Base-by-base conservation (phyloP, 2,113 vertebrate genomes). In the Trinectes maculatus region DNA sequence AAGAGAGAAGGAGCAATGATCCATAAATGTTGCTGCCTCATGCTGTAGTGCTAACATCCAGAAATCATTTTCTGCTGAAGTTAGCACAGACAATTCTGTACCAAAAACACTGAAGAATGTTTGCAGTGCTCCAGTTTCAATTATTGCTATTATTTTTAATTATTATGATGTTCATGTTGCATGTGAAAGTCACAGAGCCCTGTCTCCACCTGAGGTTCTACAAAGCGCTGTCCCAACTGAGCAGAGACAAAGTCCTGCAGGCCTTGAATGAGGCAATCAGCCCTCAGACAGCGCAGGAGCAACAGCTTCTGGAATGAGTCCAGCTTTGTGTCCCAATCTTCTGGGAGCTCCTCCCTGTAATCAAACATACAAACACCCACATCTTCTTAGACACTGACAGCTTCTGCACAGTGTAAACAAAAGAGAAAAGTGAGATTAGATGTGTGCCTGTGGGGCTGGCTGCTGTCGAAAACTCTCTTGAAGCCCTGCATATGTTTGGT, bases 271-370 rank as follows among this genome's bases (percentile, higher is more conserved):
- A 98, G 82, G 75, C 94, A 91, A 84, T 97, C 96, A 12, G 93
- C 89, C 24, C 95, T 91, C 44, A 99, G 90, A 61, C 95, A 98
- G 40, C 94, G 91, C 59, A 98, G 92, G 33, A 97, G 78, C 71
- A 98, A 84, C 55, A 97, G 82, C 90, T 92, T 96, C 89, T 96
- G 95, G 88, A 98, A 98, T 12, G 91, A 86, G 79, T 96, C 93
- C 60, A 98, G 86, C 19, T 69, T 48, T 19, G 33, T 24, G 15
- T 91, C 65, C 95, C 94, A 96, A 12, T 89, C 89, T 22, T 93
- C 93, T 0, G 96, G 96, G 53, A 98, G 85, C 3, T 75, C 52
- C 69, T 94, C 91, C 77, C 95, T 98, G 68, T 25, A 63, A 9
- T 57, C 7, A 72, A 31, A 51, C 37, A 67, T 10, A 42, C 29